A percentile compares a stretch with the other conserved stretches of the same genome.
Evolutionary conservation across 1,140 invertebrate genomes (phyloP).

Genomic region (Apolygus lucorum): DNA sequence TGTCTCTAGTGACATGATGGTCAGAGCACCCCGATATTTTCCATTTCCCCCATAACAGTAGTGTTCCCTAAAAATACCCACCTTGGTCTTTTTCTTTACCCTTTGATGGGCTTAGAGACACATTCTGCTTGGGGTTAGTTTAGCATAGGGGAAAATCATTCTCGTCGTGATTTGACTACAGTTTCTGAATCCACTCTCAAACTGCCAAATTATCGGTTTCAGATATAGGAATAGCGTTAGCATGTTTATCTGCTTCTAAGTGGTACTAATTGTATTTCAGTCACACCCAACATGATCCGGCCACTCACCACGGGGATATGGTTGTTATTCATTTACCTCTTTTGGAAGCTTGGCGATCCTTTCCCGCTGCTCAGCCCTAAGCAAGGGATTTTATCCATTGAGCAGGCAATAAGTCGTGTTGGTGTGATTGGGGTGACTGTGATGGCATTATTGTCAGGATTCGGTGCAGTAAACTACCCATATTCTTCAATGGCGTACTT

Average conservation of each 20-base stretch:
- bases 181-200: too few species aligned
- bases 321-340: conserved; percentile 88
- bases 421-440: conserved; percentile 98
- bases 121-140: too few species aligned
- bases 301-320: conserved; percentile 76
- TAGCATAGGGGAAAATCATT: too few species aligned
- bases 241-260: too few species aligned
- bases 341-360: conserved; percentile 99
- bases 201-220: too few species aligned
- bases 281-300: conserved; percentile 66
- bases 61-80: too few species aligned
- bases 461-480: conserved; percentile 99
- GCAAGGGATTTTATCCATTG: conserved; percentile 88
- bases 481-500: conserved; percentile 99
- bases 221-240: too few species aligned
- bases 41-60: too few species aligned
- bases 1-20: too few species aligned
- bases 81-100: too few species aligned
- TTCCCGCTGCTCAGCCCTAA: conserved; percentile 94
- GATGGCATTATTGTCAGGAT: conserved; percentile 97
- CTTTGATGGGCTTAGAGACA: too few species aligned
- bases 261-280: conserved; percentile 46
- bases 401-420: conserved; percentile 91
- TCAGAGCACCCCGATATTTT: too few species aligned
- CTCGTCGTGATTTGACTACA: background rate